A percentile compares a stretch with the other conserved stretches of the same genome.
phyloP scores from a whole-genome alignment of 2,113 vertebrate genomes.

The Poecilia latipinna region DNA sequence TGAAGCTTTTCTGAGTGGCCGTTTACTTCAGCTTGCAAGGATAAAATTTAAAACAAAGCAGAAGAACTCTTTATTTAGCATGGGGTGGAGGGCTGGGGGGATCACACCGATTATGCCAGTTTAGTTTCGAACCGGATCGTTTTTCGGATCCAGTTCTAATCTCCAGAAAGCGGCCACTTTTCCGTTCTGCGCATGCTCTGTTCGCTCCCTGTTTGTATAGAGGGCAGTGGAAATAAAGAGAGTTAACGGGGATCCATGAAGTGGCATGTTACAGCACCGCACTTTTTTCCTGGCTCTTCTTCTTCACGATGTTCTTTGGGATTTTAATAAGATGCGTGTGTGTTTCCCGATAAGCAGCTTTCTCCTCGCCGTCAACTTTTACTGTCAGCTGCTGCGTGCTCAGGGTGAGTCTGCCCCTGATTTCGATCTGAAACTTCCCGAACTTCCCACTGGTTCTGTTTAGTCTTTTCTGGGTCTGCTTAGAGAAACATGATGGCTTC shows the following conservation, averaged over 20 bases:
- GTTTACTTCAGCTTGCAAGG: too few species aligned
- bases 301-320: slow-evolving; percentile 81
- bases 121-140: too few species aligned
- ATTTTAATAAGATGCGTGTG: slow-evolving; percentile 82
- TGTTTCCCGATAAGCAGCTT: slow-evolving; percentile 77
- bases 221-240: slow-evolving; percentile 37
- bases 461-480: too few species aligned
- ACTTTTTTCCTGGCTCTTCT: slow-evolving; percentile 65
- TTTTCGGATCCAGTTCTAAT: too few species aligned
- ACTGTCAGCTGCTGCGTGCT: slow-evolving; percentile 68
- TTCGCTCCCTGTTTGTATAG: background rate
- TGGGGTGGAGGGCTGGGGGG: too few species aligned
- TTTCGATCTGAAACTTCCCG: background rate
- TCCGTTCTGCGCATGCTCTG: slow-evolving; percentile 67
- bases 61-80: too few species aligned
- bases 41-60: too few species aligned
- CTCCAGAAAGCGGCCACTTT: background rate
- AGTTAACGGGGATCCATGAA: slow-evolving; percentile 70
- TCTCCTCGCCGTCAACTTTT: slow-evolving; percentile 73
- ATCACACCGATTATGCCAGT: too few species aligned
- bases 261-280: slow-evolving; percentile 59
- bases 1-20: too few species aligned
- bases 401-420: slow-evolving; percentile 77
- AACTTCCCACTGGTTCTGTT: background rate
- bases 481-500: background rate